Base-by-base conservation (phyloP, 1,140 invertebrate species). In the Diorhabda sublineata region DNA sequence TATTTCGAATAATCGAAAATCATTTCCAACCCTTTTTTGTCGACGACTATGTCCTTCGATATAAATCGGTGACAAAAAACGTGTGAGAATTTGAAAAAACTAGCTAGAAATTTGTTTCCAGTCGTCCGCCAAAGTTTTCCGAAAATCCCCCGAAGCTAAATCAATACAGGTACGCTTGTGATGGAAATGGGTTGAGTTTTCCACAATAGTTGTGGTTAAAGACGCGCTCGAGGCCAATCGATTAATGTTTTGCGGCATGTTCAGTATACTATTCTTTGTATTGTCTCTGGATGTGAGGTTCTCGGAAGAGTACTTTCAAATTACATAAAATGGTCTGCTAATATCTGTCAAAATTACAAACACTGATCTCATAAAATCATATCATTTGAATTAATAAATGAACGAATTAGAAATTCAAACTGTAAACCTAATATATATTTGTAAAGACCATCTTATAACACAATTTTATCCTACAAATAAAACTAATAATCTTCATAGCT, bases 121-220 rank as follows among this genome's bases (percentile, higher is more conserved):
- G 47, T 52, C 47, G 47, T 52, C 47, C n/a, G 47, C n/a, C 6
- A 52, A 52, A 52, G 47, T 52, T 52, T 52, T 52, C 47, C n/a
- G 6, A 52, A 52, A 52, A 52, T 52, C 47, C 47, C 47, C 47
- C n/a, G 47, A 52, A 52, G 47, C 47, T 52, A 52, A 52, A 52
- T 52, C 47, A 52, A 52, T 52, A 52, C 47, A 52, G 47, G 47
- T 52, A 52, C 47, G 47, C 47, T 52, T 52, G 47, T 52, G 47
- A 52, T 52, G 47, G 6, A 52, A 52, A 52, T 52, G 47, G 47
- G 47, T 6, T 52, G n/a, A 52, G 47, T 52, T 52, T 52, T 52
- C 47, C 6, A 52, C 47, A 52, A 52, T 52, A 52, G 47, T 52
- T 52, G 47, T 52, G 47, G 47, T n/a, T 52, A 52, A 6, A n/a